A percentile compares a stretch with the other conserved stretches of the same genome.
Evolutionary conservation across 2,888 invertebrate genomes (phyloP).

Genomic region (Coelopa pilipes): DNA sequence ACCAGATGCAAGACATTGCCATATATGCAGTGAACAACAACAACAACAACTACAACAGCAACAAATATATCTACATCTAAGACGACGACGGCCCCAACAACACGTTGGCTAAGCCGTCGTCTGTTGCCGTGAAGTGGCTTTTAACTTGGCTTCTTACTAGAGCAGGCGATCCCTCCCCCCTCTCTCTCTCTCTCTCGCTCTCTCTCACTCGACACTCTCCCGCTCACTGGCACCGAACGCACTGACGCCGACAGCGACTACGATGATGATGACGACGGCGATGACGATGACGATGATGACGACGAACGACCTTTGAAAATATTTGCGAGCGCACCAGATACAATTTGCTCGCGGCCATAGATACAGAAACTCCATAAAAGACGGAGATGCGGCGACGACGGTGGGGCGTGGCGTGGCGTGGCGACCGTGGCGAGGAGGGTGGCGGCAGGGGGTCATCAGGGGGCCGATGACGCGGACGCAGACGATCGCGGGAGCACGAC

Average conservation of each 20-base stretch:
- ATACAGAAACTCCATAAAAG: no score
- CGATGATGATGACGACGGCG: no score
- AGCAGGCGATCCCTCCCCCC: not conserved
- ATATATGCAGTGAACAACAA: conserved; percentile 20
- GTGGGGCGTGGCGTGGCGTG: not conserved
- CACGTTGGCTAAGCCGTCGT: no score
- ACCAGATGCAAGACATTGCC: conserved; percentile 20
- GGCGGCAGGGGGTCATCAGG: no score
- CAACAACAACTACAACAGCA: conserved; percentile 15
- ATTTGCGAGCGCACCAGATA: conserved; percentile 37
- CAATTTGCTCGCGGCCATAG: no score
- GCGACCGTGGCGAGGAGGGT: not conserved
- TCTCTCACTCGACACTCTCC: no score
- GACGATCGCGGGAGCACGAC: not conserved
- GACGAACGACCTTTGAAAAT: conserved; percentile 47
- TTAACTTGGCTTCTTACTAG: conserved; percentile 34
- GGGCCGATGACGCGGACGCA: not conserved
- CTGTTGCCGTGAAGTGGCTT: conserved; percentile 2
- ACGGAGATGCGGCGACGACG: not conserved
- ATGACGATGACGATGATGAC: not conserved
- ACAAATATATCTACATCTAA: not conserved
- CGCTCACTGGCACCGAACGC: conserved; percentile 23
- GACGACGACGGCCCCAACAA: not conserved
- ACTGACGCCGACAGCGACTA: conserved; percentile 6
- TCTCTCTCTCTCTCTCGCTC: no score